Evolutionary conservation across 2,113 vertebrate species (phyloP).

Genomic region (Macrotus californicus): DNA sequence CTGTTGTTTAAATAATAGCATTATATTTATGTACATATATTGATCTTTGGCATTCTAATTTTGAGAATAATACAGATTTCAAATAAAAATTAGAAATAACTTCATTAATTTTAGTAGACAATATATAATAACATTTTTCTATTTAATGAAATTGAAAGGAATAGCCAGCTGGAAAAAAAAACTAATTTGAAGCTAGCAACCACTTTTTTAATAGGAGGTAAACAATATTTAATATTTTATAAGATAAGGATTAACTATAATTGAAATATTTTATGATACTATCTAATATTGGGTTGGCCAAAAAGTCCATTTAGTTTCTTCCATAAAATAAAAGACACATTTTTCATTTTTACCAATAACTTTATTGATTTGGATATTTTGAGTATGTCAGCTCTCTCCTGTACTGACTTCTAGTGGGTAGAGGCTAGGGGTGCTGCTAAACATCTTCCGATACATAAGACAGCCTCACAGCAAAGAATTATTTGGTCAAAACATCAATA

Average conservation of each 20-base stretch:
- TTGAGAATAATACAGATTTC: slow-evolving; percentile 16
- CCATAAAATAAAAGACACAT: too few relatives aligned
- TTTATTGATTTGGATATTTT: too few relatives aligned
- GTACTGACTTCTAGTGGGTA: too few relatives aligned
- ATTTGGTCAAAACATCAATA: too few relatives aligned
- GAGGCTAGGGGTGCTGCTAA: too few relatives aligned
- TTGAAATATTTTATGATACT: slow-evolving; percentile 25
- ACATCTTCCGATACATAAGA: too few relatives aligned
- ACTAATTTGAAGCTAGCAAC: neutral
- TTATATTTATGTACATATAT: neutral
- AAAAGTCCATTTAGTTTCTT: too few relatives aligned
- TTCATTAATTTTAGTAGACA: slow-evolving; percentile 1
- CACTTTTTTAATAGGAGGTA: neutral
- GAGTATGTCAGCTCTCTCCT: too few relatives aligned
- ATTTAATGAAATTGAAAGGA: slow-evolving; percentile 13
- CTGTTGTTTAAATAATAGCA: neutral
- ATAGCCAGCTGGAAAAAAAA: neutral
- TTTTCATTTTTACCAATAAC: too few relatives aligned
- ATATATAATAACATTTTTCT: neutral
- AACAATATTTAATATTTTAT: slow-evolving; percentile 35
- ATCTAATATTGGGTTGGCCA: neutral
- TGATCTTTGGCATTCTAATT: slow-evolving; percentile 11
- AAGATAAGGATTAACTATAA: neutral
- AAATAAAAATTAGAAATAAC: slow-evolving; percentile 13
- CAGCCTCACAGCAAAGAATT: too few relatives aligned